These are phyloP conservation scores for Erpornis zantholeuca DNA, from an alignment of 2,113 vertebrate species.

Conservation along the genomic window DNA sequence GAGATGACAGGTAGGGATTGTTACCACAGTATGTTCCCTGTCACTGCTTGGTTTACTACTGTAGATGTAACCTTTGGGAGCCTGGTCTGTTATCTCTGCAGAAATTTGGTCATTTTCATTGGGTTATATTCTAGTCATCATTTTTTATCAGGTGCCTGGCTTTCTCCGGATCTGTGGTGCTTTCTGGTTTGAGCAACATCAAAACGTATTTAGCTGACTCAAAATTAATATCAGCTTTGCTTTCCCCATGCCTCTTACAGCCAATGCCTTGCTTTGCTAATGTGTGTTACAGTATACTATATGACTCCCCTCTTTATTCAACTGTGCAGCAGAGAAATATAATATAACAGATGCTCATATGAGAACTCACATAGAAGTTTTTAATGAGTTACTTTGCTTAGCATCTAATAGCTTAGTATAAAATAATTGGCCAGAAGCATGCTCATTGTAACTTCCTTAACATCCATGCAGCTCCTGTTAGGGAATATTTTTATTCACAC, in stretches of 20 bases:
- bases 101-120: neutral
- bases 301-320: neutral
- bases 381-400: neutral
- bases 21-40: neutral
- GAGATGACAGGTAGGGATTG: neutral
- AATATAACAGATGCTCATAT: neutral
- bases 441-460: neutral
- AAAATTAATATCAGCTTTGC: neutral
- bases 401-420: neutral
- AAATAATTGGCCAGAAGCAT: neutral
- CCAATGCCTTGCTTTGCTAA: neutral
- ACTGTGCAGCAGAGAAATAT: neutral
- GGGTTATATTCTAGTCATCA: neutral
- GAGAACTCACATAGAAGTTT: neutral
- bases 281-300: neutral
- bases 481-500: neutral
- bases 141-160: neutral
- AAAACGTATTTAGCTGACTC: neutral
- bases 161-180: neutral
- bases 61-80: neutral
- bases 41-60: neutral
- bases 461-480: neutral
- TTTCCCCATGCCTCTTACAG: neutral
- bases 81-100: neutral
- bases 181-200: neutral